A percentile compares a stretch with the other conserved stretches of the same genome.
Conservation (phyloP, 2,888 invertebrate species). For the Pycnomerus fuliginosus region DNA sequence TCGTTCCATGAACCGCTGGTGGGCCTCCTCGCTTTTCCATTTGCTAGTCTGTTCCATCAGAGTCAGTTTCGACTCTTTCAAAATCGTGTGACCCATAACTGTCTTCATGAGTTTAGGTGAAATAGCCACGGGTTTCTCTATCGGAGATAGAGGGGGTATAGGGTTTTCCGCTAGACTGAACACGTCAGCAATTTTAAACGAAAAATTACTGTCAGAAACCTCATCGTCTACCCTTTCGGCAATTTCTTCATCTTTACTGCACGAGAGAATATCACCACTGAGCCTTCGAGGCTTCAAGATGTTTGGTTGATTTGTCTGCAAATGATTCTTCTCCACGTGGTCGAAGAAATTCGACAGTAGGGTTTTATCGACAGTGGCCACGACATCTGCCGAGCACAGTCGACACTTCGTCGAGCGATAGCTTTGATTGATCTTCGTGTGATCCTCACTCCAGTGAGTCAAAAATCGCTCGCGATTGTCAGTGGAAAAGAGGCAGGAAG, state of each 20-base stretch:
- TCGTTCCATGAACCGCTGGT: conserved; percentile 40
- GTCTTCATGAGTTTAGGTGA: no score
- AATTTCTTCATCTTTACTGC: conserved; percentile 40
- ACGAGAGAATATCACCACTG: conserved; percentile 54
- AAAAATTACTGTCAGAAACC: conserved; percentile 48
- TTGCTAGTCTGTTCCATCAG: conserved; percentile 29
- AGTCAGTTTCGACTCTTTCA: conserved; percentile 35
- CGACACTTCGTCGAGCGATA: conserved; percentile 19
- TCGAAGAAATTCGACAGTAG: conserved; percentile 31
- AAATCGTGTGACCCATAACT: no score
- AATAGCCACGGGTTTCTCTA: no score
- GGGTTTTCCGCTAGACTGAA: conserved; percentile 39
- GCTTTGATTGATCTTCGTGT: conserved; percentile 27
- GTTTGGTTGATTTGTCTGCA: conserved; percentile 2
- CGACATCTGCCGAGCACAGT: conserved; percentile 16
- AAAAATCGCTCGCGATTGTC: conserved; percentile 39
- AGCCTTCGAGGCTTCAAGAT: conserved; percentile 50
- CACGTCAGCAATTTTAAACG: conserved; percentile 50
- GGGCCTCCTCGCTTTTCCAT: conserved; percentile 43
- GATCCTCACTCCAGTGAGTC: conserved; percentile 44
- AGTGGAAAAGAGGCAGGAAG: conserved; percentile 42
- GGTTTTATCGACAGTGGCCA: not conserved
- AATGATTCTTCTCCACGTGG: conserved; percentile 10
- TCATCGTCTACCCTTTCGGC: conserved; percentile 24
- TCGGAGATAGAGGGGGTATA: conserved; percentile 13